Evolutionary conservation across 2,888 invertebrate species (phyloP), one percentile per base, ranked within the genome.

Genomic region (Stenotaenia linearis): DNA sequence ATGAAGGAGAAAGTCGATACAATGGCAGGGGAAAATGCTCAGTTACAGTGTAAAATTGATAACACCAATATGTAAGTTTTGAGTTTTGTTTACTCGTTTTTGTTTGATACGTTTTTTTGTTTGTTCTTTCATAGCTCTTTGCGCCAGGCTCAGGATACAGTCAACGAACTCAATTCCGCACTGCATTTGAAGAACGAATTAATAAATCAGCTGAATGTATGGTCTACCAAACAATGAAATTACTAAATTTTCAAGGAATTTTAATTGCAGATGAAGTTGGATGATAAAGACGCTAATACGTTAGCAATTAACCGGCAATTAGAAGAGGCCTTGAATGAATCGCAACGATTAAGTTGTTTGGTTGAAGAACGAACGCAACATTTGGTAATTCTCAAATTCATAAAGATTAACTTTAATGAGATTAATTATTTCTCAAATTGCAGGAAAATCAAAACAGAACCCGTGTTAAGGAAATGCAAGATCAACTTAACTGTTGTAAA

Each of bases 201-300:
- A 23, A 78, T 78, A 10, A 78, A 78, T 32, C 56, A 45, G 28
- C 25, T 78, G 23, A 78, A 78, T 78, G 78, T 78, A 78, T 50
- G 28, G 10, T 21, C 18, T 40, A 35, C 10, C n/a, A 12, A 18
- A 23, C 37, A 77, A 12, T 21, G 1, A n/a, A 75, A 75, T 75
- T 28, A 10, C 9, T 32, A n/a, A 18, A 9, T 3, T 0, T 32
- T 32, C 23, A 75, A 75, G 1, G 6, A 0, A 18, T 12, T 12
- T 10, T n/a, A 15, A 15, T 75, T 75, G 30, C 28, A 75, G 30
- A 75, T 30, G 75, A 78, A 78, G 50, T 28, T 78, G n/a, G 78
- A 78, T 7, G 78, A 78, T 30, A 78, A 78, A 28, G 78, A 78
- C 21, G 28, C 25, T 9, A 50, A 78, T 28, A 50, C 18, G 1